These are phyloP conservation scores for Artibeus lituratus DNA, from an alignment of 2,797 vertebrate species.

Conservation along the genomic window DNA sequence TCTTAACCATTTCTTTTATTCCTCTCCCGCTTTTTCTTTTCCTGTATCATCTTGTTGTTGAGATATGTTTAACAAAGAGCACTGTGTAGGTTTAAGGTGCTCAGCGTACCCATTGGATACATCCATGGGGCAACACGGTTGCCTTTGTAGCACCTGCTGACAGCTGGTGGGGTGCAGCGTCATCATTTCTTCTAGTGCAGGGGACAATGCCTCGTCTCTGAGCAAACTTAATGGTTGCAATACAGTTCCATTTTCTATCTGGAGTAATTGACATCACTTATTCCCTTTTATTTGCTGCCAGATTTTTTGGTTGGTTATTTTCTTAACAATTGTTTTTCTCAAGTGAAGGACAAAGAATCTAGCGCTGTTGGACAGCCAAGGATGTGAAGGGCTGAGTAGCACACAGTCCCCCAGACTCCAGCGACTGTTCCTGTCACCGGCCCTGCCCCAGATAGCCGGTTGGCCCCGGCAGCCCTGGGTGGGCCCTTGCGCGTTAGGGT, in stretches of 20 bases:
- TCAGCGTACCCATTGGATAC: not conserved
- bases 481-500: not conserved
- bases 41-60: not conserved
- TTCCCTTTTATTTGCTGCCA: not conserved
- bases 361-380: not conserved
- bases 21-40: not conserved
- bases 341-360: not conserved
- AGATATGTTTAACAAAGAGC: not conserved
- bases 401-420: not conserved
- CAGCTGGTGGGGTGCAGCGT: too few relatives aligned
- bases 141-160: not conserved
- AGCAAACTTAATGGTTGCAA: not conserved
- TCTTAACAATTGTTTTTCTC: not conserved
- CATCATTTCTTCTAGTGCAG: not conserved
- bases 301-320: not conserved
- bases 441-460: not conserved
- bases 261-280: not conserved
- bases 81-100: not conserved
- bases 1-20: not conserved
- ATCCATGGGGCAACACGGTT: fast-evolving
- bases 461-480: not conserved
- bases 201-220: not conserved
- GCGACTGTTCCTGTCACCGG: not conserved
- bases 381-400: not conserved
- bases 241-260: not conserved